A percentile compares a stretch with the other conserved stretches of the same genome.
Conservation (phyloP, 1,140 invertebrate species). For the Onthophagus taurus region DNA sequence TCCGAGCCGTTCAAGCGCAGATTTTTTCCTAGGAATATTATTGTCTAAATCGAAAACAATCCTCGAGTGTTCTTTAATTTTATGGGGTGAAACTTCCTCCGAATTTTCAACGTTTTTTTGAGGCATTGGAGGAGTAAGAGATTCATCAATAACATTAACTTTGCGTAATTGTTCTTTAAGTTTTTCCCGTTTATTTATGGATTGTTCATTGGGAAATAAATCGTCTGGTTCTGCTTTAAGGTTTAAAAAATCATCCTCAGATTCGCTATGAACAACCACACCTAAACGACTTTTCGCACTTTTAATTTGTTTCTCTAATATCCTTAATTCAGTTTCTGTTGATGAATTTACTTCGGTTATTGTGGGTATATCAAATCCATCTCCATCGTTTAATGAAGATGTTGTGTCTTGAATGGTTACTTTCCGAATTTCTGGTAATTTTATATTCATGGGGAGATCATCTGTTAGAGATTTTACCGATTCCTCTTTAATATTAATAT, state of each 20-base stretch:
- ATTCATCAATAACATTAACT: background rate
- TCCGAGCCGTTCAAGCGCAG: conserved; percentile 27
- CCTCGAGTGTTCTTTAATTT: conserved; percentile 21
- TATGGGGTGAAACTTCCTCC: background rate
- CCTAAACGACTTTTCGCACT: conserved; percentile 44
- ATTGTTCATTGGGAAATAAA: conserved; percentile 15
- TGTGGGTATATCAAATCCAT: conserved; percentile 40
- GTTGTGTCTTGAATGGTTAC: conserved; percentile 31
- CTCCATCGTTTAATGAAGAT: conserved; percentile 27
- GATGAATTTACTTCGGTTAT: conserved; percentile 38
- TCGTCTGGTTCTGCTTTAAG: conserved; percentile 40
- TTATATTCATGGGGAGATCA: conserved; percentile 30
- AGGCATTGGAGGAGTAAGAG: background rate
- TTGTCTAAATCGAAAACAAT: conserved; percentile 19
- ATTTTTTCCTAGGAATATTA: conserved; percentile 19
- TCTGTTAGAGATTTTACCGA: conserved; percentile 31
- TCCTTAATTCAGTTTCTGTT: conserved; percentile 43
- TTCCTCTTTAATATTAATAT: conserved; percentile 5
- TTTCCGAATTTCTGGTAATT: conserved; percentile 30
- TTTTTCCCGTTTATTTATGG: conserved; percentile 3
- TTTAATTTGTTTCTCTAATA: conserved; percentile 46
- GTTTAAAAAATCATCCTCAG: conserved; percentile 51
- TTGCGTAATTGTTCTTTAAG: background rate
- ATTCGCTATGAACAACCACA: conserved; percentile 42
- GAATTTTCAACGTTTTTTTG: background rate